Evolutionary conservation across 2,113 vertebrate genomes (phyloP).

Genomic region (Python bivittatus): DNA sequence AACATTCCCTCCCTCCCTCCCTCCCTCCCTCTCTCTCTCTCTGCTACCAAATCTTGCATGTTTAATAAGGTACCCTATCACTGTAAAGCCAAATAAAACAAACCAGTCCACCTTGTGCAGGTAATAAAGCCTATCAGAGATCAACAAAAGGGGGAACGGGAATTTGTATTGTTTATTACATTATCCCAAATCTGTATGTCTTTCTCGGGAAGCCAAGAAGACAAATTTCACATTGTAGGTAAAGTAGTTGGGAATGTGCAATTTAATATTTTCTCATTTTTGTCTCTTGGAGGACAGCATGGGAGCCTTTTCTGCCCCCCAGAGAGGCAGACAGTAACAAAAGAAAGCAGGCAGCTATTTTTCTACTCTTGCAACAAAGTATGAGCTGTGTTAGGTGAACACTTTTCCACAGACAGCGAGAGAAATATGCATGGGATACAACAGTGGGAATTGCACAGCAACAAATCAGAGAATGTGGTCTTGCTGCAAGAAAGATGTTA

Average conservation of each 20-base stretch:
- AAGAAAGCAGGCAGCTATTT: constrained; percentile 69
- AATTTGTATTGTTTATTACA: constrained; percentile 60
- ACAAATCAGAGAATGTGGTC: background rate
- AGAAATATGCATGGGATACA: background rate
- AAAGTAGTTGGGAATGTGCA: constrained; percentile 46
- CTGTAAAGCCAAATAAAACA: constrained; percentile 3
- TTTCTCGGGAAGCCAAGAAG: constrained; percentile 54
- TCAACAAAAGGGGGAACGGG: background rate
- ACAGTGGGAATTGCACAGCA: background rate
- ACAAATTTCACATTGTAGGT: constrained; percentile 34
- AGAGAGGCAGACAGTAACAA: constrained; percentile 64
- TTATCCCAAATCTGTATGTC: constrained; percentile 43
- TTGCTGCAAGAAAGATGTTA: background rate
- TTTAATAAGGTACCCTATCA: background rate
- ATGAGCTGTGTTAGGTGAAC: constrained; percentile 60
- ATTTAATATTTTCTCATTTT: constrained; percentile 71
- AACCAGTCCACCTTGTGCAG: background rate
- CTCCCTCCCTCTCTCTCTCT: background rate
- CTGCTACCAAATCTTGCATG: background rate
- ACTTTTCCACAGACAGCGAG: constrained; percentile 39
- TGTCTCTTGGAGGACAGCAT: constrained; percentile 59
- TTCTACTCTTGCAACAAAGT: constrained; percentile 49
- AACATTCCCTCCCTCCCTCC: background rate
- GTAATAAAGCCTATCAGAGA: background rate
- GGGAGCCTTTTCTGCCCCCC: constrained; percentile 58